Evolutionary conservation across 2,797 vertebrate species (phyloP).

Genomic region (Enteromius viviparus): DNA sequence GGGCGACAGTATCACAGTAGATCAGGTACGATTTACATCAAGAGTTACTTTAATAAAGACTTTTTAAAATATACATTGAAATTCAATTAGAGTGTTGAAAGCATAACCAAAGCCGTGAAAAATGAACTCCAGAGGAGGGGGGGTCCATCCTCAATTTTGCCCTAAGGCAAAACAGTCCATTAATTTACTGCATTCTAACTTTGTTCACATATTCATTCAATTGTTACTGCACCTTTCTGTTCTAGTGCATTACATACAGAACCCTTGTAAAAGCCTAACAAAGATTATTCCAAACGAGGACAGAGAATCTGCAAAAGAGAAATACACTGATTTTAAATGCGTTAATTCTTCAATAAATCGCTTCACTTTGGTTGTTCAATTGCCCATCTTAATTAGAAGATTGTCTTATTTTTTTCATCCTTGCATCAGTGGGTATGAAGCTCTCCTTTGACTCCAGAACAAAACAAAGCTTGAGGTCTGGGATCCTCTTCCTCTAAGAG

Average conservation of each 20-base stretch:
- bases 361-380: conserved; percentile 67
- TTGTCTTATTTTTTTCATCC: conserved; percentile 65
- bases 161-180: conserved; percentile 83
- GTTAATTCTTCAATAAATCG: conserved; percentile 48
- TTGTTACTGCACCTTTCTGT: conserved; percentile 78
- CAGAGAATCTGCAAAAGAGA: conserved; percentile 56
- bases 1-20: conserved; percentile 76
- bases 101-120: conserved; percentile 84
- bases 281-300: conserved; percentile 77
- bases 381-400: conserved; percentile 78
- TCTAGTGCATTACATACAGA: conserved; percentile 80
- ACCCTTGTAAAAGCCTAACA: conserved; percentile 70
- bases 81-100: conserved; percentile 86
- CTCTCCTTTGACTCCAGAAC: conserved; percentile 79
- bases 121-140: conserved; percentile 80
- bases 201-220: conserved; percentile 81
- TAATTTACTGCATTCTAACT: conserved; percentile 84
- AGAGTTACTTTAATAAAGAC: conserved; percentile 81
- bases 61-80: conserved; percentile 84
- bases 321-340: conserved; percentile 66
- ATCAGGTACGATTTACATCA: conserved; percentile 85
- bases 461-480: conserved; percentile 77
- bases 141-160: conserved; percentile 79
- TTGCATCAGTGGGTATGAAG: conserved; percentile 74
- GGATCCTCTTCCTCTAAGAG: conserved; percentile 75